These are phyloP conservation scores for Merodon equestris DNA, from an alignment of 2,888 invertebrate species.

Conservation along the genomic window DNA sequence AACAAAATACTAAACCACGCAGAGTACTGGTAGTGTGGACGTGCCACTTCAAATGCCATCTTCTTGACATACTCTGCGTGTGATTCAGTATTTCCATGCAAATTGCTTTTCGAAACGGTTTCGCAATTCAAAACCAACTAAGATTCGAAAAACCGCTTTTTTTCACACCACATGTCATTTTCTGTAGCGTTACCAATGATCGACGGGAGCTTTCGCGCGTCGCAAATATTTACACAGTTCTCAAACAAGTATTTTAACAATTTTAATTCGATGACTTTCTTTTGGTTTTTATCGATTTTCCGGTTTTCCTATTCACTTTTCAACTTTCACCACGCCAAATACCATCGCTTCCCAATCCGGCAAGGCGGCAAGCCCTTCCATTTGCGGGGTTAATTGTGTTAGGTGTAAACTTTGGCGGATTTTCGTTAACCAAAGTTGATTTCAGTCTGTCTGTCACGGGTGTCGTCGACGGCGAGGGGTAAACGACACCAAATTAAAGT, in stretches of 20 bases:
- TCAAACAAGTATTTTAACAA: slow-evolving; percentile 41
- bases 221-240: slow-evolving; percentile 63
- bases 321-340: slow-evolving; percentile 5
- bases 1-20: no score
- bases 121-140: slow-evolving; percentile 53
- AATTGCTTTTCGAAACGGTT: slow-evolving; percentile 64
- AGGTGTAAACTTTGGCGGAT: slow-evolving; percentile 48
- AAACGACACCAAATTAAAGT: slow-evolving; percentile 47
- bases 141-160: background rate
- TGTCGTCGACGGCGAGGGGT: background rate
- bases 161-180: slow-evolving; percentile 2
- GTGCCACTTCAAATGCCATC: slow-evolving; percentile 18
- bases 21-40: no score
- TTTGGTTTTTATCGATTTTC: slow-evolving; percentile 17
- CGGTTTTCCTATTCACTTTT: slow-evolving; percentile 19
- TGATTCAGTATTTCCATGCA: slow-evolving; percentile 63
- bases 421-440: slow-evolving; percentile 44
- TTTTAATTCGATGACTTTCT: slow-evolving; percentile 42
- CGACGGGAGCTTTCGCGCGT: slow-evolving; percentile 44
- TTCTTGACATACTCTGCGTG: slow-evolving; percentile 12
- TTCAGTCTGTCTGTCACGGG: slow-evolving; percentile 37
- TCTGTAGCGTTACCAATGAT: slow-evolving; percentile 5
- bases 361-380: background rate
- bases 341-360: background rate
- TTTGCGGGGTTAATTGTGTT: slow-evolving; percentile 58